A percentile compares a stretch with the other conserved stretches of the same genome.
Evolutionary conservation across 2,888 invertebrate species (phyloP).

Genomic region (Carpatolechia fugitivella): DNA sequence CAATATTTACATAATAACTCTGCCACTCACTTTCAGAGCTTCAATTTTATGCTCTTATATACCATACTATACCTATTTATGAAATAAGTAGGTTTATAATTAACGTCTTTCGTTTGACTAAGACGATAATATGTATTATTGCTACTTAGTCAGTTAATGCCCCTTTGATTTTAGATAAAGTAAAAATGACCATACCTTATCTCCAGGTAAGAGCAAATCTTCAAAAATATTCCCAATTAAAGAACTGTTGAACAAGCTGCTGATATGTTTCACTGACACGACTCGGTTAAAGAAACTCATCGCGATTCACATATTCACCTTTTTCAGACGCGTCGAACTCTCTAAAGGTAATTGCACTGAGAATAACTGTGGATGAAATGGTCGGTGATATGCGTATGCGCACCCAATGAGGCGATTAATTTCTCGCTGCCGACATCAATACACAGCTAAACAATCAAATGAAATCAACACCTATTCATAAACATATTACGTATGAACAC

Average conservation of each 20-base stretch:
- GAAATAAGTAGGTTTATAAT: too few relatives aligned
- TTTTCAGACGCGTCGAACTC: neutral
- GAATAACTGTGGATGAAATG: conserved; percentile 12
- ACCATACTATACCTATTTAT: neutral
- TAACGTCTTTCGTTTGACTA: too few relatives aligned
- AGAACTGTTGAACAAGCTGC: neutral
- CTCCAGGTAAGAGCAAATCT: neutral
- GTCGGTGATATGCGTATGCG: conserved; percentile 24
- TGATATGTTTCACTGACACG: neutral
- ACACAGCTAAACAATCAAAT: conserved; percentile 12
- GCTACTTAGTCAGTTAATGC: too few relatives aligned
- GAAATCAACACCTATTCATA: conserved; percentile 16
- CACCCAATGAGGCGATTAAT: conserved; percentile 36
- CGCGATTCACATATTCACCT: conserved; percentile 6
- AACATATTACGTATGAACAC: conserved; percentile 3
- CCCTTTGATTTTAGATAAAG: too few relatives aligned
- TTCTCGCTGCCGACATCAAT: conserved; percentile 22
- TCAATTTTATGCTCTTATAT: neutral
- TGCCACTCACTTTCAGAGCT: neutral
- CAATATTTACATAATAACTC: conserved; percentile 24
- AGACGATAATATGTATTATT: too few relatives aligned
- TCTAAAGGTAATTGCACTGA: conserved; percentile 3
- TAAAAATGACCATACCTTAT: neutral
- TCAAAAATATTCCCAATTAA: neutral
- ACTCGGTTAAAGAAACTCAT: conserved; percentile 4